A percentile compares a stretch with the other conserved stretches of the same genome.
Conservation (phyloP, 2,888 invertebrate genomes). For the Drepana falcataria region DNA sequence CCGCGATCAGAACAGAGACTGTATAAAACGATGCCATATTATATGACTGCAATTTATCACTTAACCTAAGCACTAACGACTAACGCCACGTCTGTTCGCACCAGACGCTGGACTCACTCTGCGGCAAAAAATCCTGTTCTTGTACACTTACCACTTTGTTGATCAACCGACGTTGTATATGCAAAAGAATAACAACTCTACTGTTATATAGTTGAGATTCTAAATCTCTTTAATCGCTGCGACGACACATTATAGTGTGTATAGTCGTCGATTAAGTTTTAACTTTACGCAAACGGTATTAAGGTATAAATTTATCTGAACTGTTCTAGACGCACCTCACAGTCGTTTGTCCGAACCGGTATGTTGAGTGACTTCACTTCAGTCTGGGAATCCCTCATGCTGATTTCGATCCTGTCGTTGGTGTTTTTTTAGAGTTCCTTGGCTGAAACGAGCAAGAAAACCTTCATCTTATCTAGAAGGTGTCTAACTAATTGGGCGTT, state of each 20-base stretch:
- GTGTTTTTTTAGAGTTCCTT: background rate
- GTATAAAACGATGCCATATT: slow-evolving; percentile 14
- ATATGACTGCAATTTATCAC: slow-evolving; percentile 12
- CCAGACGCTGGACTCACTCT: background rate
- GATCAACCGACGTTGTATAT: background rate
- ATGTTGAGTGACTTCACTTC: background rate
- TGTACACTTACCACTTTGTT: background rate
- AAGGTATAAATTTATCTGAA: background rate
- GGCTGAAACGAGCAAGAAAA: no score
- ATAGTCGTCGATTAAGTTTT: background rate
- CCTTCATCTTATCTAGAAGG: no score
- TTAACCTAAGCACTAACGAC: slow-evolving; percentile 12
- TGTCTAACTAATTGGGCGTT: no score
- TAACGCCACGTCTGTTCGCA: slow-evolving; percentile 9
- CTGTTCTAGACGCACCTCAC: background rate
- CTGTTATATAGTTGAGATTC: background rate
- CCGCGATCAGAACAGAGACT: slow-evolving; percentile 14
- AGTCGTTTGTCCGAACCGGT: background rate
- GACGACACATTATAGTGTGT: no score
- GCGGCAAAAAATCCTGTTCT: background rate
- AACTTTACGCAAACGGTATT: background rate
- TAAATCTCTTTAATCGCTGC: background rate
- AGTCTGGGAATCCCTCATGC: no score
- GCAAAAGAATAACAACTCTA: background rate
- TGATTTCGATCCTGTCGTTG: no score